phyloP scores from a whole-genome alignment of 2,113 vertebrate species.

The Vireo altiloquus region DNA sequence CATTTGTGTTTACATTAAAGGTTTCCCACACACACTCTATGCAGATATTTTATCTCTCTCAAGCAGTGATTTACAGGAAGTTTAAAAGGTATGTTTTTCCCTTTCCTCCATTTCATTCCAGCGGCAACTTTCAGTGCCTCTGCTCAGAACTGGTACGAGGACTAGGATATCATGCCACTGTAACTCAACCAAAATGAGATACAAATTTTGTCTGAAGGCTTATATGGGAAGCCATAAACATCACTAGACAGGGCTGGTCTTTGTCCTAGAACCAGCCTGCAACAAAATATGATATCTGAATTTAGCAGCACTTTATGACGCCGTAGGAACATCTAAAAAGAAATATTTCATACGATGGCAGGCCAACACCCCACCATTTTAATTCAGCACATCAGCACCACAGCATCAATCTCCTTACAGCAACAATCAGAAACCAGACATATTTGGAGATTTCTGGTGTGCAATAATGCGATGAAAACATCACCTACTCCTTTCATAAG shows the following conservation, averaged over 20 bases:
- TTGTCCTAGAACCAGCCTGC: constrained; percentile 39
- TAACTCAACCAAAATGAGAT: constrained; percentile 58
- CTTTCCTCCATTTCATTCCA: neutral
- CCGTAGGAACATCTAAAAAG: neutral
- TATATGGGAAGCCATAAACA: constrained; percentile 51
- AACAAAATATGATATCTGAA: constrained; percentile 39
- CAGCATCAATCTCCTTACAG: neutral
- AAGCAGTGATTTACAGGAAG: neutral
- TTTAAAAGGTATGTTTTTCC: neutral
- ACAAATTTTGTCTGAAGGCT: constrained; percentile 50
- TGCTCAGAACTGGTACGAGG: neutral
- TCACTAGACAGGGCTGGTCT: neutral
- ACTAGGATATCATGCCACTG: neutral
- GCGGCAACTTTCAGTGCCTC: neutral
- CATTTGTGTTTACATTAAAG: neutral
- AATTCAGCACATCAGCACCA: neutral
- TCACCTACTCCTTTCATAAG: neutral
- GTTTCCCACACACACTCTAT: neutral
- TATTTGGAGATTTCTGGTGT: neutral
- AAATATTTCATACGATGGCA: neutral
- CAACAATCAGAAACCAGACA: neutral
- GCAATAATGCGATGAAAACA: neutral
- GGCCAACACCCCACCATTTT: neutral
- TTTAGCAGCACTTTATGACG: constrained; percentile 6
- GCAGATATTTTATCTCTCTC: neutral